A percentile compares a stretch with the other conserved stretches of the same genome.
phyloP scores from a whole-genome alignment of 2,797 vertebrate species.

The Sebastes baramenuke region DNA sequence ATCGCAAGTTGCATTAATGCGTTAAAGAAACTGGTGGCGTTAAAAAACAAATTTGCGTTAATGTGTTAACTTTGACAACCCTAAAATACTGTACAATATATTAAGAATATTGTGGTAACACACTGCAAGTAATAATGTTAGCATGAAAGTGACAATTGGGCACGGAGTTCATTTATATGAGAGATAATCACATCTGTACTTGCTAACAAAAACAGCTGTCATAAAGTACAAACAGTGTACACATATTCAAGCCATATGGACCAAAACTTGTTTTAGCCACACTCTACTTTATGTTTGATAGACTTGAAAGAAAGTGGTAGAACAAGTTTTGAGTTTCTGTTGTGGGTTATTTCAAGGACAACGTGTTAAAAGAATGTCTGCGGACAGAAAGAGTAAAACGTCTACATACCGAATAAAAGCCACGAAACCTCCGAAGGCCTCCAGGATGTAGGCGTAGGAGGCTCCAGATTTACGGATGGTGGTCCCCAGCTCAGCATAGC shows the following conservation, averaged over 20 bases:
- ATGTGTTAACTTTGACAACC: too few relatives aligned
- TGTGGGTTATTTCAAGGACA: not conserved
- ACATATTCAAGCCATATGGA: not conserved
- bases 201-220: not conserved
- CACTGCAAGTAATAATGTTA: not conserved
- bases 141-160: not conserved
- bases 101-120: not conserved
- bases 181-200: not conserved
- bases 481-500: constrained; percentile 86
- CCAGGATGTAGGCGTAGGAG: constrained; percentile 86
- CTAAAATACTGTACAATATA: too few relatives aligned
- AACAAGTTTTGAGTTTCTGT: not conserved
- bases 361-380: not conserved
- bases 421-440: constrained; percentile 84
- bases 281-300: not conserved
- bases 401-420: constrained; percentile 82
- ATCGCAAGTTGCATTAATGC: too few relatives aligned
- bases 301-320: not conserved
- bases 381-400: not conserved
- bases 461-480: constrained; percentile 87
- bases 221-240: not conserved
- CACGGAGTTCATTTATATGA: not conserved
- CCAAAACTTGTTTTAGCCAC: too few relatives aligned
- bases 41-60: too few relatives aligned
- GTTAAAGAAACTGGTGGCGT: too few relatives aligned